These are phyloP conservation scores for Galerucella nymphaeae DNA, from an alignment of 2,888 invertebrate genomes.

Conservation along the genomic window DNA sequence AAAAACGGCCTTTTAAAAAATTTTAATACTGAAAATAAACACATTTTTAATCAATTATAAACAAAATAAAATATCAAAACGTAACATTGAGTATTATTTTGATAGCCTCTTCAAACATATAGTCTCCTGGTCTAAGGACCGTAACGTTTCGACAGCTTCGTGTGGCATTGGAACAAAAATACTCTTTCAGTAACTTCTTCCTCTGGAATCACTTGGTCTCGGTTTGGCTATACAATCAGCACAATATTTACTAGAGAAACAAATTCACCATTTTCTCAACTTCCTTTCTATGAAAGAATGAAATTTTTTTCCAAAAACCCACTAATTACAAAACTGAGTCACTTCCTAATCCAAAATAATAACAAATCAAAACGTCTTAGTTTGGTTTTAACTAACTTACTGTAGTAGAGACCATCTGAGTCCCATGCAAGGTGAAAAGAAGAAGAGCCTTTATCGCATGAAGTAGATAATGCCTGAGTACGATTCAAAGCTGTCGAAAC, in stretches of 20 bases:
- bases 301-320: too few species aligned
- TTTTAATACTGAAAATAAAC: too few species aligned
- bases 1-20: not conserved
- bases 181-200: not conserved
- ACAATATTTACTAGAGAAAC: not conserved
- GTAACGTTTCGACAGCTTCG: slow-evolving; percentile 1
- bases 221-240: not conserved
- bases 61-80: too few species aligned
- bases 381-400: not conserved
- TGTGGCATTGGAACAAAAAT: not conserved
- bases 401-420: not conserved
- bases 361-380: not conserved
- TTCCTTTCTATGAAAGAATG: too few species aligned
- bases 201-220: not conserved
- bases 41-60: too few species aligned
- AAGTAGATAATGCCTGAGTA: not conserved
- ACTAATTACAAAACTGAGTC: too few species aligned
- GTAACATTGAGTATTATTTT: too few species aligned
- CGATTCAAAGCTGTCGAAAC: slow-evolving; percentile 10
- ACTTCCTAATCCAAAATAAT: not conserved
- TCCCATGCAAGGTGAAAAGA: not conserved
- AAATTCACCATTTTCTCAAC: too few species aligned
- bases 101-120: not conserved
- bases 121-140: not conserved
- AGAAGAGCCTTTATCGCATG: not conserved